phyloP scores from a whole-genome alignment of 2,888 invertebrate genomes.

The Tupiocoris notatus region DNA sequence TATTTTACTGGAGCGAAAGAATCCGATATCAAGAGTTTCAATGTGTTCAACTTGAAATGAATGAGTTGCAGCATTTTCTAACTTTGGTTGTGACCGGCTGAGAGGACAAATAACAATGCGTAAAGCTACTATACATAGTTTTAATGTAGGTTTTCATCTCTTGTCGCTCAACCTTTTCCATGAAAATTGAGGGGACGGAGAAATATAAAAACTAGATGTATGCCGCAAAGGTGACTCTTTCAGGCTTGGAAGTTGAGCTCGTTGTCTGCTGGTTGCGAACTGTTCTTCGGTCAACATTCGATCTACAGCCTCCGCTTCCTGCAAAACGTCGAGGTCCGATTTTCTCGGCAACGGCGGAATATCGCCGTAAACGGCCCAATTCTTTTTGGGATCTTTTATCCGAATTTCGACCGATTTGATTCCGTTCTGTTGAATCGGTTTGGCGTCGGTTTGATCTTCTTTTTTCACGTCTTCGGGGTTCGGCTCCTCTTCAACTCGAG shows the following conservation, averaged over 20 bases:
- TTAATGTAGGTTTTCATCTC: too few species aligned
- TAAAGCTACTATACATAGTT: too few species aligned
- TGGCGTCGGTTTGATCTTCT: conserved; percentile 18
- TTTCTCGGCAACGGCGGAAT: conserved; percentile 14
- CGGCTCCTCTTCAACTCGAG: conserved; percentile 9
- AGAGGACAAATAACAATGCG: too few species aligned
- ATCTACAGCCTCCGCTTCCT: conserved; percentile 45
- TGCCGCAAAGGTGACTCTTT: conserved; percentile 44
- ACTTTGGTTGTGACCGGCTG: too few species aligned
- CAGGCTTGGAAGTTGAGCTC: conserved; percentile 40
- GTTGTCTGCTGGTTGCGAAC: conserved; percentile 23
- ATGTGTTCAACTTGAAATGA: too few species aligned
- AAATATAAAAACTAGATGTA: conserved; percentile 45
- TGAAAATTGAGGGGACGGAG: conserved; percentile 36
- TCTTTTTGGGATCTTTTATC: conserved; percentile 46
- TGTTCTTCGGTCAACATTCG: conserved; percentile 41
- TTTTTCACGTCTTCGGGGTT: not conserved
- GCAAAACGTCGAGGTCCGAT: conserved; percentile 35
- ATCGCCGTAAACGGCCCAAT: conserved; percentile 44
- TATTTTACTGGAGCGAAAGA: too few species aligned
- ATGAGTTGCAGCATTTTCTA: too few species aligned
- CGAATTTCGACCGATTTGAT: conserved; percentile 46
- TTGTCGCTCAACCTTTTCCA: conserved; percentile 47
- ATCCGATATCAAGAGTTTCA: too few species aligned
- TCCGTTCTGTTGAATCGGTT: conserved; percentile 35